Evolutionary conservation across 2,113 vertebrate genomes (phyloP).

Genomic region (Mesocricetus auratus): DNA sequence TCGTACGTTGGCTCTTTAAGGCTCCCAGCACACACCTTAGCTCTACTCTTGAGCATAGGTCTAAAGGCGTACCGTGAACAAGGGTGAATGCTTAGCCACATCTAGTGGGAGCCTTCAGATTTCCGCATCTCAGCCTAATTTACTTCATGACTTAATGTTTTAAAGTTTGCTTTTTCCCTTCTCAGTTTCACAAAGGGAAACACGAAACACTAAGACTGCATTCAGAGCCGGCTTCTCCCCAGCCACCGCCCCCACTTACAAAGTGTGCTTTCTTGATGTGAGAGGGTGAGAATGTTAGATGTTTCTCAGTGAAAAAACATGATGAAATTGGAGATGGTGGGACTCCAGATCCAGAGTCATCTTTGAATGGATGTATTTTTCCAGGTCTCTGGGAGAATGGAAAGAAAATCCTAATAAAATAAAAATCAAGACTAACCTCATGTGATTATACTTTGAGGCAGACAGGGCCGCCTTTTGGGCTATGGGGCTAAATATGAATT

Average conservation of each 20-base stretch:
- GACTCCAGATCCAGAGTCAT: constrained; percentile 51
- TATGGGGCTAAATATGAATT: background rate
- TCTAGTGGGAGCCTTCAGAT: background rate
- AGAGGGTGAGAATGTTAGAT: constrained; percentile 73
- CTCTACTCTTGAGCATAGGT: background rate
- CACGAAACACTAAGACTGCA: constrained; percentile 49
- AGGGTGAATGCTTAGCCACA: background rate
- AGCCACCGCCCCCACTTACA: background rate
- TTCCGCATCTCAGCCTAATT: background rate
- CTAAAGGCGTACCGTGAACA: background rate
- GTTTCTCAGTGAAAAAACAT: constrained; percentile 67
- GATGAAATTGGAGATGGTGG: constrained; percentile 68
- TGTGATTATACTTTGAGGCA: background rate
- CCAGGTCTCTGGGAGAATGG: background rate
- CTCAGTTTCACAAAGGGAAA: constrained; percentile 70
- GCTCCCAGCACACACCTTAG: background rate
- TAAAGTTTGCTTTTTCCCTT: constrained; percentile 58
- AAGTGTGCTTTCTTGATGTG: constrained; percentile 70
- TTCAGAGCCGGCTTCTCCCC: constrained; percentile 17
- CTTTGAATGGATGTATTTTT: constrained; percentile 64
- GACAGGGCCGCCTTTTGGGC: background rate
- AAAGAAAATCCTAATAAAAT: constrained; percentile 55
- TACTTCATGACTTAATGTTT: constrained; percentile 46
- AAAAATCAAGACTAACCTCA: constrained; percentile 52
- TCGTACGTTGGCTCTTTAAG: background rate